These are phyloP conservation scores for Nematopogon swammerdamellus DNA, from an alignment of 2,888 invertebrate genomes.

Conservation along the genomic window DNA sequence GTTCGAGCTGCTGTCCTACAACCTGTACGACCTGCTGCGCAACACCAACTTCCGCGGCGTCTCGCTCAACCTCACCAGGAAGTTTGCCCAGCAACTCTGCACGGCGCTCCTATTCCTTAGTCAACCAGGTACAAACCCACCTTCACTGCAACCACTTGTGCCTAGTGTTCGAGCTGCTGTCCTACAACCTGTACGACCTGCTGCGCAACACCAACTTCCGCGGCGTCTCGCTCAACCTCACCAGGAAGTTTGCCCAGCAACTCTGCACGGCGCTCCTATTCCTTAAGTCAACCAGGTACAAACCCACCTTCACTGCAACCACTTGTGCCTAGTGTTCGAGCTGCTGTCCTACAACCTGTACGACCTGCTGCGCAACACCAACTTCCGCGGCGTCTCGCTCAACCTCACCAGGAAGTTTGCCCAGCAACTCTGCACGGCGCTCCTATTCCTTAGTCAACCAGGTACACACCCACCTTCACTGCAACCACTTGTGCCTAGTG, in stretches of 20 bases:
- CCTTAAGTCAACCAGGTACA: conserved; percentile 91
- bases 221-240: conserved; percentile 98
- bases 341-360: conserved; percentile 99
- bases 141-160: conserved; percentile 77
- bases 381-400: conserved; percentile 98
- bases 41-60: conserved; percentile 99
- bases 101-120: conserved; percentile 98
- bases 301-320: conserved; percentile 79
- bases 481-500: conserved; percentile 99
- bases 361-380: conserved; percentile 98
- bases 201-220: conserved; percentile 98
- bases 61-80: conserved; percentile 97
- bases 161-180: conserved; percentile 99
- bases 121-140: conserved; percentile 67
- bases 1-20: conserved; percentile 99
- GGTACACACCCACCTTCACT: conserved; percentile 20
- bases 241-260: conserved; percentile 99
- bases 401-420: conserved; percentile 99
- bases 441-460: conserved; percentile 98
- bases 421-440: conserved; percentile 98
- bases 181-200: conserved; percentile 99
- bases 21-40: conserved; percentile 96
- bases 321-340: conserved; percentile 99
- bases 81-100: conserved; percentile 99
- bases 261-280: conserved; percentile 98